Evolutionary conservation across 2,888 invertebrate genomes (phyloP), one percentile per base, ranked within the genome.

Genomic region (Pristionchus maxplancki): DNA sequence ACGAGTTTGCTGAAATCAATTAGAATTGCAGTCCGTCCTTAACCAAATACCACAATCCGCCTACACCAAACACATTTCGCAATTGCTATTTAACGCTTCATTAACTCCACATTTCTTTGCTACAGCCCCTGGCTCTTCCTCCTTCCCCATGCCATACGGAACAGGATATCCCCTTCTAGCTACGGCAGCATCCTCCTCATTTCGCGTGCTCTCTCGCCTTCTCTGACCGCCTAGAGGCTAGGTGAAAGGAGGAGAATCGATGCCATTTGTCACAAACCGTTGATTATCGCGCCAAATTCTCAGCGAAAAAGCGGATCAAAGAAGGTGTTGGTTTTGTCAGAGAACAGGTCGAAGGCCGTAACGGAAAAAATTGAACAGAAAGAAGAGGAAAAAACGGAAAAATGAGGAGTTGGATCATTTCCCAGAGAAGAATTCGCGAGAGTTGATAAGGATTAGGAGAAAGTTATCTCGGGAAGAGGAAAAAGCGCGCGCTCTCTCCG

Each of bases 361-460:
- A n/a, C n/a, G n/a, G n/a, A n/a, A n/a, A n/a, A n/a, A n/a, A n/a
- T n/a, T n/a, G 15, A 20, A 50, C 17, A 50, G 37, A 71, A 71
- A 20, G 5, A 34, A 71, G 71, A 13, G 11, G 71, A 71, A 37
- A 71, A 44, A 67, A 13, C 2, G 31, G 67, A 34, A 34, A 67
- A 67, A 67, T 34, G 67, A 34, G 6, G 67, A 15, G 28, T 28
- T 78, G 44, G 44, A 78, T 40, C 58, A 58, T 24, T n/a, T 58
- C 58, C n/a, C 20, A 44, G 64, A 64, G 17, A 9, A 28, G 37
- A 44, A 17, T 48, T 37, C 37, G 40, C 37, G 40, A 40, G 5
- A 78, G 78, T 78, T 78, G 78, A 78, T 78, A 78, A 44, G 44
- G 78, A 78, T 78, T 78, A 28, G 40, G 78, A 48, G 78, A 78